A percentile compares a stretch with the other conserved stretches of the same genome.
These are phyloP conservation scores for Heterodera filipjevi DNA, from an alignment of 2,888 invertebrate genomes.

Conservation along the genomic window DNA sequence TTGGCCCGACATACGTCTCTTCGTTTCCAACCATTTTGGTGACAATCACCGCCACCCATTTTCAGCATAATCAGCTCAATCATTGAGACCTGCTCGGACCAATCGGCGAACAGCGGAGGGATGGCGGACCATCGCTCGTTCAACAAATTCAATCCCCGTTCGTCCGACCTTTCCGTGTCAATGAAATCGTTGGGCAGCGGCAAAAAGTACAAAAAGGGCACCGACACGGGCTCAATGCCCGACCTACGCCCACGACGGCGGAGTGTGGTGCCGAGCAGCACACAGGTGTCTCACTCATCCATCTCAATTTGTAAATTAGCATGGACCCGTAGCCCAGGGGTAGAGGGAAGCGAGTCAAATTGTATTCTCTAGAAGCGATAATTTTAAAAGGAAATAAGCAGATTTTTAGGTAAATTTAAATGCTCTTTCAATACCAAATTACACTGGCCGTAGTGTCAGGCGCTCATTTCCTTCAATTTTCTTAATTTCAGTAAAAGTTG, in stretches of 20 bases:
- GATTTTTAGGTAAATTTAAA: too few species aligned
- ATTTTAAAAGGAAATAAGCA: too few species aligned
- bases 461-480: too few species aligned
- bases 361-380: too few species aligned
- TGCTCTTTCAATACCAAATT: too few species aligned
- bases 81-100: constrained; percentile 94
- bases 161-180: constrained; percentile 65
- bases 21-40: constrained; percentile 24
- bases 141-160: constrained; percentile 36
- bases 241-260: constrained; percentile 87
- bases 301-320: too few species aligned
- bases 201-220: constrained; percentile 79
- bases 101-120: constrained; percentile 77
- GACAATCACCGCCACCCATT: neutral
- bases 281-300: constrained; percentile 69
- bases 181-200: constrained; percentile 11
- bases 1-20: too few species aligned
- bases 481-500: too few species aligned
- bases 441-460: too few species aligned
- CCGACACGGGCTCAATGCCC: constrained; percentile 72
- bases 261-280: constrained; percentile 79
- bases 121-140: constrained; percentile 70
- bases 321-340: too few species aligned
- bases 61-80: constrained; percentile 91
- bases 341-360: too few species aligned